Evolutionary conservation across 2,797 vertebrate genomes (phyloP), one percentile per base, ranked within the genome.

Genomic region (Enoplosus armatus): DNA sequence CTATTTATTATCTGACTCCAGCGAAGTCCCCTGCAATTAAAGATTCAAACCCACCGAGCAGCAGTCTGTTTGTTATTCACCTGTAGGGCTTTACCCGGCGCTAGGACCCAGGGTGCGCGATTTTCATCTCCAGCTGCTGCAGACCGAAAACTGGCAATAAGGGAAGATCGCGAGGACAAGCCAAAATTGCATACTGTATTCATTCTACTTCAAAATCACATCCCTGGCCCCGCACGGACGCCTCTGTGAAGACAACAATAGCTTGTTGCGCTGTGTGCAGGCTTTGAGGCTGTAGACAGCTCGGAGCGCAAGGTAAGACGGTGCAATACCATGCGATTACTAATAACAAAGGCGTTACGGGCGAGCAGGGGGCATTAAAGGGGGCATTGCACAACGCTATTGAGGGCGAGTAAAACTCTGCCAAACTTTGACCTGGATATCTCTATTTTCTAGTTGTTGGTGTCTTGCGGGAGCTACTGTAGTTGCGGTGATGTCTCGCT

Each of bases 21-120:
- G 70, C 64, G 50, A 60, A 72, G 61, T 61, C 72, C 33, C 73
- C 54, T 64, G 35, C 75, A 82, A 79, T 88, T 78, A 90, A 77
- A 86, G 81, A 64, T 43, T 58, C 16, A 48, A 79, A 26, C 85
- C 82, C 80, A 77, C 63, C 55, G 79, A 84, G 76, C 85, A 79
- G 22, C 84, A 70, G 83, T 61, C 79, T 88, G 85, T 77, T 82
- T 92, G 86, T 88, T 85, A 87, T 95, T 96, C 95, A 96, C 96
- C 96, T 96, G 96, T 95, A 89, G 89, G 90, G 81, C 94, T 74
- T 84, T 22, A 61, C 79, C 92, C 89, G 95, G 95, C 96, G 93
- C 95, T 96, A 96, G 95, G 96, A 96, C 96, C 96, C 96, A 95
- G 95, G 92, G 94, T 95, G 95, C 96, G 96, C 96, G 95, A 95